phyloP scores from a whole-genome alignment of 2,113 vertebrate species.

The Mixornis gularis region DNA sequence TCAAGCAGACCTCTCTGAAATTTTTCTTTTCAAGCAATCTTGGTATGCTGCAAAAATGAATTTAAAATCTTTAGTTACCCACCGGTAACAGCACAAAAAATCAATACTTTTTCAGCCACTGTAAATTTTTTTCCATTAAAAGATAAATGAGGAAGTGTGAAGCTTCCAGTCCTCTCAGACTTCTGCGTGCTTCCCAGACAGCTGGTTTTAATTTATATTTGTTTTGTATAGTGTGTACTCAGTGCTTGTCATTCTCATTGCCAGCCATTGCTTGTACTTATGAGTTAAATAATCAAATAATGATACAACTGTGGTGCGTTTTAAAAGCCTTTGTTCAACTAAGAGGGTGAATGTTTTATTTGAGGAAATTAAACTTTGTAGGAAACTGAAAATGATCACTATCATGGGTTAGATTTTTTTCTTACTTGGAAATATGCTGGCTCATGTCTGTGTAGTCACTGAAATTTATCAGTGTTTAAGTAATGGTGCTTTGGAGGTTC shows the following conservation, averaged over 20 bases:
- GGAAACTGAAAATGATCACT: neutral
- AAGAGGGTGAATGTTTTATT: neutral
- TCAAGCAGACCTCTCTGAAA: neutral
- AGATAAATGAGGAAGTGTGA: neutral
- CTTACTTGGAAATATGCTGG: neutral
- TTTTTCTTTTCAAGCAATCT: neutral
- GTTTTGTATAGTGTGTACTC: neutral
- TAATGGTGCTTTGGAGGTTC: neutral
- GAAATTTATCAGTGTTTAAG: neutral
- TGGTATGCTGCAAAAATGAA: neutral
- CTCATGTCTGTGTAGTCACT: neutral
- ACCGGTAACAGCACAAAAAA: neutral
- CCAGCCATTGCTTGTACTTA: neutral
- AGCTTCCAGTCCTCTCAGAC: neutral
- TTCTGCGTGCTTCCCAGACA: neutral
- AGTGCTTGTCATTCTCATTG: neutral
- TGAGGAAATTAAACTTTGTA: neutral
- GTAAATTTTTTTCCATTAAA: neutral
- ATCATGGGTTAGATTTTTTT: neutral
- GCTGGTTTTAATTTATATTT: neutral
- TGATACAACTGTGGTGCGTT: neutral
- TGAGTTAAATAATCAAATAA: neutral
- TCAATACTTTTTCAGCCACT: constrained; percentile 11
- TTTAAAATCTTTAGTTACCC: neutral
- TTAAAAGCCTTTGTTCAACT: neutral